phyloP scores from a whole-genome alignment of 2,113 vertebrate genomes.

The Corythaeola cristata region DNA sequence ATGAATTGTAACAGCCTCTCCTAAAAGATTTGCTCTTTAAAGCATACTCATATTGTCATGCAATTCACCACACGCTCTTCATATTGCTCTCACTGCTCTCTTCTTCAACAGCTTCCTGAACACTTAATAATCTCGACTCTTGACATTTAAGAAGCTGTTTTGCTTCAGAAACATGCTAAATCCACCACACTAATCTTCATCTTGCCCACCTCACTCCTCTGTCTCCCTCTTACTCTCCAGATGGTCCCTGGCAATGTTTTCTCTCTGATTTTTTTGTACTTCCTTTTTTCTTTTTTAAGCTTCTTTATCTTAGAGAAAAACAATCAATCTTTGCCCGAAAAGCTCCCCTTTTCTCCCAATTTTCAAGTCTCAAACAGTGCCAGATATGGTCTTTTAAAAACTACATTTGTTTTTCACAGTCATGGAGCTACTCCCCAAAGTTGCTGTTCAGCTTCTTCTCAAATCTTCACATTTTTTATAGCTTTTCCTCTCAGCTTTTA shows the following conservation, averaged over 20 bases:
- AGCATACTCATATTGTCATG: not conserved
- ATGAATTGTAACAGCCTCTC: not conserved
- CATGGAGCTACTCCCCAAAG: not conserved
- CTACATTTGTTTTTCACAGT: not conserved
- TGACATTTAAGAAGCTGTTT: slow-evolving; percentile 54
- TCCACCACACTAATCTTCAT: not conserved
- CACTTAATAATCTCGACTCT: slow-evolving; percentile 43
- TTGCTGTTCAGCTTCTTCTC: not conserved
- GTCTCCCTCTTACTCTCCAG: not conserved
- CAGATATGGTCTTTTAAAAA: not conserved
- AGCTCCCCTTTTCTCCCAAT: not conserved
- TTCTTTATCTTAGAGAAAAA: not conserved
- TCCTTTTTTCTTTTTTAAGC: not conserved
- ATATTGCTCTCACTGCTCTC: not conserved
- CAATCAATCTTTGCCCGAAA: not conserved
- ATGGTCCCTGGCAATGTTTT: not conserved
- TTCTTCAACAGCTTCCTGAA: slow-evolving; percentile 36
- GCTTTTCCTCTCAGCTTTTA: not conserved
- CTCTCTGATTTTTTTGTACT: not conserved
- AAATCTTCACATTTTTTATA: not conserved
- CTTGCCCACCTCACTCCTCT: not conserved
- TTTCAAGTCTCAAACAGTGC: not conserved
- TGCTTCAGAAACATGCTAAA: slow-evolving; percentile 20
- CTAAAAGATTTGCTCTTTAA: not conserved
- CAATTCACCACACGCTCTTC: not conserved